Evolutionary conservation across 2,113 vertebrate species (phyloP), one percentile per base, ranked within the genome.

Genomic region (Ranitomeya imitator): DNA sequence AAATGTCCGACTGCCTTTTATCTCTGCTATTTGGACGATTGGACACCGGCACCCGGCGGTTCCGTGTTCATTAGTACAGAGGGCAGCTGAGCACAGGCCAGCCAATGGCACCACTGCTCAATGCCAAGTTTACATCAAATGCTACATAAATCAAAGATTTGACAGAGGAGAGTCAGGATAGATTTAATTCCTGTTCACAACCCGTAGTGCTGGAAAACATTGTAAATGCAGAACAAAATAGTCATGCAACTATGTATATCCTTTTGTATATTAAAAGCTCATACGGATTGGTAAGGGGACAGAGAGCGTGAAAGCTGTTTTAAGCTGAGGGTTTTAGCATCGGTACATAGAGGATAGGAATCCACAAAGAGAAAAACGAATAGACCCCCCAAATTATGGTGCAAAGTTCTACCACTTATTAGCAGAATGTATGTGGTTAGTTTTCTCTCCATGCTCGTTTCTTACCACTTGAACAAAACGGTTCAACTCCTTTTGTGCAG

Each of bases 41-140:
- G 79, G 79, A 55, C 86, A 88, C 26, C 15, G 13, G 86, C 79
- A 74, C 79, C 79, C 54, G 77, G 86, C 79, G 83, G 86, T 88
- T 88, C 65, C 71, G 76, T 76, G 26, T 83, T 88, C 86, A 88
- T 88, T 83, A 88, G n/a, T 60, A 61, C 31, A 18, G 31, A 76
- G 65, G 79, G 86, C 86, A 88, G 54, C 67, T 8, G 31, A 74
- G 79, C 69, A 60, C 57, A 63, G 79, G 19, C 69, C 10, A 21
- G 37, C 13, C 79, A 61, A 59, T 74, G 67, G 67, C 86, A 88
- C 23, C 63, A 67, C 31, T 52, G 55, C 67, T 52, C 79, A 76
- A 14, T 52, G 55, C 79, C 63, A 63, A 87, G 55, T 73, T 60
- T 14, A 73, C 65, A 81, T 82, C 85, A 86, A 77, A 78, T 78